These are phyloP conservation scores for Dysidea cf. avara DNA, from an alignment of 37 sponge, comb jelly and placozoan species.

Conservation along the genomic window DNA sequence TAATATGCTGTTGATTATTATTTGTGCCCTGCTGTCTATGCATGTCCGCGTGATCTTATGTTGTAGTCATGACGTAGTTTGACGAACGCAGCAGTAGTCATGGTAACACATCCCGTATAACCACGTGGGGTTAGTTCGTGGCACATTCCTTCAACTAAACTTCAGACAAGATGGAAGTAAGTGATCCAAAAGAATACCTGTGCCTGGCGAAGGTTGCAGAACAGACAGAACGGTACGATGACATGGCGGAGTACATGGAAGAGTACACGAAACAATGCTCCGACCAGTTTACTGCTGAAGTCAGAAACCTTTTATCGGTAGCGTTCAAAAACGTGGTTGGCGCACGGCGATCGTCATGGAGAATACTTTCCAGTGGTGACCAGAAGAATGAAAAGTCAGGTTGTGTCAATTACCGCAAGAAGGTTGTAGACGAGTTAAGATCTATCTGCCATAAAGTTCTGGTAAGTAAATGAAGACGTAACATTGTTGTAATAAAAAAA, in stretches of 20 bases:
- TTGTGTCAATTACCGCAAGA: constrained; percentile 19
- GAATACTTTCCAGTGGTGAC: constrained; percentile 51
- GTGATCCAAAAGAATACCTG: too few relatives aligned
- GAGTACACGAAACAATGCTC: background rate
- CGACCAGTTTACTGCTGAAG: constrained; percentile 40
- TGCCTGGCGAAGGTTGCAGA: constrained; percentile 61
- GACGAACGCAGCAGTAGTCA: too few relatives aligned
- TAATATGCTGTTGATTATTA: too few relatives aligned
- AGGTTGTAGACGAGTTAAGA: constrained; percentile 75
- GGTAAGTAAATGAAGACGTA: too few relatives aligned
- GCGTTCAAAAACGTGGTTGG: constrained; percentile 93
- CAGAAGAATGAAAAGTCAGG: background rate
- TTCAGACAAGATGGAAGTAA: too few relatives aligned
- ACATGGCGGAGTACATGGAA: constrained; percentile 21
- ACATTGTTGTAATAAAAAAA: too few relatives aligned
- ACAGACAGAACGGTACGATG: constrained; percentile 64
- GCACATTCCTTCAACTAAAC: too few relatives aligned
- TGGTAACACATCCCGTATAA: too few relatives aligned
- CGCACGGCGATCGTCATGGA: constrained; percentile 73
- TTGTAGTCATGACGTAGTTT: too few relatives aligned
- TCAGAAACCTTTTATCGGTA: constrained; percentile 84
- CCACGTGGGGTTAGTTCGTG: too few relatives aligned
- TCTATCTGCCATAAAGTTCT: constrained; percentile 69
- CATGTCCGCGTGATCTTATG: too few relatives aligned
- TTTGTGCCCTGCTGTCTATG: too few relatives aligned